Conservation (phyloP, 1,140 invertebrate species). For the Camponotus floridanus region DNA sequence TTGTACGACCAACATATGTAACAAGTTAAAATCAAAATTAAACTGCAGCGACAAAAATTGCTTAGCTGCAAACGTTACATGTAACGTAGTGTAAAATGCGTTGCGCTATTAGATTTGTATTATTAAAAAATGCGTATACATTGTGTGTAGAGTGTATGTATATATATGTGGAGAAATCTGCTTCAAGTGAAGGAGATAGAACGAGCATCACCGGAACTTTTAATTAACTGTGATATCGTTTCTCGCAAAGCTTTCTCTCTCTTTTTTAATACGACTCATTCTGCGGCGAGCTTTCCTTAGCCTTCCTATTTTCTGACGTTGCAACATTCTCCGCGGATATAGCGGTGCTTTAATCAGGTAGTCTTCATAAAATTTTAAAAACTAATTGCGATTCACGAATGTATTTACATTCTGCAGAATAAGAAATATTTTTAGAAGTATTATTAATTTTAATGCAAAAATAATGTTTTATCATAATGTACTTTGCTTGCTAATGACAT, state of each 20-base stretch:
- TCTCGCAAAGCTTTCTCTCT: constrained; percentile 7
- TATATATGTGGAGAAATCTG: constrained; percentile 13
- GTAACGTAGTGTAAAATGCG: background rate
- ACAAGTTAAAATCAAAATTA: background rate
- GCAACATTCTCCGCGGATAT: constrained; percentile 32
- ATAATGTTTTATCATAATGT: constrained; percentile 18
- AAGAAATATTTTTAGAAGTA: background rate
- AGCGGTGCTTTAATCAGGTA: constrained; percentile 38
- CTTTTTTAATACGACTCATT: constrained; percentile 45
- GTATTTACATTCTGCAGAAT: constrained; percentile 17
- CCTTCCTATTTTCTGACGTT: constrained; percentile 11
- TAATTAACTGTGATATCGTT: constrained; percentile 54
- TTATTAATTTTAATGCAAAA: background rate
- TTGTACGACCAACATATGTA: no score
- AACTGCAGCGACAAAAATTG: constrained; percentile 30
- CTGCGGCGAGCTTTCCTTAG: background rate
- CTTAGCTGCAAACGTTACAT: background rate
- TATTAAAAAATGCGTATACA: constrained; percentile 27
- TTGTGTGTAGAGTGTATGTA: background rate
- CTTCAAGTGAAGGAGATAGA: background rate
- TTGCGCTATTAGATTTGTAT: background rate
- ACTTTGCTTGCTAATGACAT: background rate
- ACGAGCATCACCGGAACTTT: constrained; percentile 38
- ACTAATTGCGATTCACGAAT: constrained; percentile 40
- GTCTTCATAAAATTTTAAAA: constrained; percentile 41